Evolutionary conservation across 2,888 invertebrate genomes (phyloP), one percentile per base, ranked within the genome.

Genomic region (Lepidocyrtinus sp.): DNA sequence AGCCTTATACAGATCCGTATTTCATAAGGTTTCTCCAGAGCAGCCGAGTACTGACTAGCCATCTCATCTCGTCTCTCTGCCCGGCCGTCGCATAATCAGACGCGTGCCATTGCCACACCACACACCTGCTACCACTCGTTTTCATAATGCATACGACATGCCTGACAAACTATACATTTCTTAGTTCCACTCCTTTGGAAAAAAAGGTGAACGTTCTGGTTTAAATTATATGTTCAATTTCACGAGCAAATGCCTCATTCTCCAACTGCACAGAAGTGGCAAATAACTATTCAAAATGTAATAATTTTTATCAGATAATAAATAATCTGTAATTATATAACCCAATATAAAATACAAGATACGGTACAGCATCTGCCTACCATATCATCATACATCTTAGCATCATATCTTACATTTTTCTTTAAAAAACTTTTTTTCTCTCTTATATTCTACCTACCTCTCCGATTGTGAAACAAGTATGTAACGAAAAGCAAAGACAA

Each of bases 61-160:
- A n/a, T n/a, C n/a, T n/a, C n/a, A n/a, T n/a, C n/a, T n/a, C n/a
- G 36, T 36, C 5, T 5, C 36, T 36, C 12, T 12, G 36, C 12
- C 36, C 12, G 36, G 5, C 36, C 36, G 36, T 36, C 12, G 17
- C 26, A 26, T 21, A 70, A 15, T 27, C 36, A 36, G 36, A 55
- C 79, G 79, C 73, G 79, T 79, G 79, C 73, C n/a, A n/a, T n/a
- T n/a, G n/a, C n/a, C 73, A 72, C 55, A 36, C 64, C 64, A 45
- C 75, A 75, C 79, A 79, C 79, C 79, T 79, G 79, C 79, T 74
- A 67, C 68, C 62, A 22, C 62, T 62, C 62, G 5, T 12, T 36
- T 36, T 36, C n/a, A n/a, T 36, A 36, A 36, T 36, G 36, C 12
- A 36, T 36, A 36, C 36, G 36, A 36, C 36, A 36, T 36, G 36